Conservation (phyloP, 2,113 vertebrate genomes). For the Oncorhynchus masou region DNA sequence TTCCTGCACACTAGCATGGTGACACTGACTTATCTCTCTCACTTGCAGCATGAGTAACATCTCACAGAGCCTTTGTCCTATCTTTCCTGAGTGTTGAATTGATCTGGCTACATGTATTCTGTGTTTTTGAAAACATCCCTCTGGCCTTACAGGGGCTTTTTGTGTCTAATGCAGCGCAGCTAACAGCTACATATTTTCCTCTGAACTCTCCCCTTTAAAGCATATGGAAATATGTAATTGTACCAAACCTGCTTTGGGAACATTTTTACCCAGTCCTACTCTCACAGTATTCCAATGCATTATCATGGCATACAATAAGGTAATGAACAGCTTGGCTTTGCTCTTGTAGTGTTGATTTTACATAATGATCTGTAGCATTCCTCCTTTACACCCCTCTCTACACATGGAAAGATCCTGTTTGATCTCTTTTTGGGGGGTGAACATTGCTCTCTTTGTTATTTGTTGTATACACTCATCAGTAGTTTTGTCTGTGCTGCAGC, state of each 20-base stretch:
- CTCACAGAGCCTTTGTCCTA: slow-evolving; percentile 56
- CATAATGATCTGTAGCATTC: slow-evolving; percentile 6
- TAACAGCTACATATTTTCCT: slow-evolving; percentile 31
- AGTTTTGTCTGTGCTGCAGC: slow-evolving; percentile 12
- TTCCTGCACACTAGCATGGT: slow-evolving; percentile 80
- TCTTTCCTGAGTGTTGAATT: slow-evolving; percentile 32
- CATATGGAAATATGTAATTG: slow-evolving; percentile 27
- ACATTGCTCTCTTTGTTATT: slow-evolving; percentile 3
- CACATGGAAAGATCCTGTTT: background rate
- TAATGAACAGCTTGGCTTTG: slow-evolving; percentile 28
- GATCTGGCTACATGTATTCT: slow-evolving; percentile 30
- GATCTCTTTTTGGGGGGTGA: background rate
- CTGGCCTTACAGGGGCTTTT: slow-evolving; percentile 18
- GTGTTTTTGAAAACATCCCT: slow-evolving; percentile 42
- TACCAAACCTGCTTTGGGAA: slow-evolving; percentile 41
- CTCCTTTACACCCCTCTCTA: background rate
- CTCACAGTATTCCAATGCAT: slow-evolving; percentile 36
- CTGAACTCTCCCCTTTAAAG: slow-evolving; percentile 30
- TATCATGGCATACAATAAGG: slow-evolving; percentile 13
- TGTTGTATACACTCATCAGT: slow-evolving; percentile 18
- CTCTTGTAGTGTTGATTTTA: slow-evolving; percentile 27
- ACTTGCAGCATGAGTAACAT: slow-evolving; percentile 62
- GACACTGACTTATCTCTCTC: slow-evolving; percentile 69
- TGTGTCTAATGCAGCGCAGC: slow-evolving; percentile 20
- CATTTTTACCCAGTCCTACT: slow-evolving; percentile 23